These are phyloP conservation scores for Physeter macrocephalus DNA, from an alignment of 2,113 vertebrate genomes.

Conservation along the genomic window DNA sequence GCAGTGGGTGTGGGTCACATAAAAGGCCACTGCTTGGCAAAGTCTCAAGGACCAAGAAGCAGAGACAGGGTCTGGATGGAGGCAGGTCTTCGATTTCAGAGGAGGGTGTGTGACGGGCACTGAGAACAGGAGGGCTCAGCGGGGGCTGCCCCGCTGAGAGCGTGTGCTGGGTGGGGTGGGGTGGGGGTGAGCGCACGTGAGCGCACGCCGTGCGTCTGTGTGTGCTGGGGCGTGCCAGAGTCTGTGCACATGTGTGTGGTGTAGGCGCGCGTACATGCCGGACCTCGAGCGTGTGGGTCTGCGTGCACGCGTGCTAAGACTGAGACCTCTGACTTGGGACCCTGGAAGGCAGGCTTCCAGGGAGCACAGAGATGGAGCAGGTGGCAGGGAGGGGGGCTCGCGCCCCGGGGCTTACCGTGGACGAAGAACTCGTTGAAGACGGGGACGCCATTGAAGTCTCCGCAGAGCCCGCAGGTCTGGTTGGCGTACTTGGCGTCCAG, in stretches of 20 bases:
- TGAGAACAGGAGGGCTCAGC: rapidly evolving
- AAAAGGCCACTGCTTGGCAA: neutral
- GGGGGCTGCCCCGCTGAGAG: no score
- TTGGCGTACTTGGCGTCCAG: slow-evolving; percentile 86
- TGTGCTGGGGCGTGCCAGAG: rapidly evolving
- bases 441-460: slow-evolving; percentile 88
- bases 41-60: rapidly evolving
- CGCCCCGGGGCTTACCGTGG: slow-evolving; percentile 76
- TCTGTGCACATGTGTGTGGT: neutral
- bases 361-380: rapidly evolving
- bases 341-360: no score
- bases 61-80: neutral
- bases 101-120: rapidly evolving
- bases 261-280: no score
- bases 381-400: rapidly evolving
- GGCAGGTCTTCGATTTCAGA: neutral
- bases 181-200: neutral
- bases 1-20: neutral
- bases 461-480: slow-evolving; percentile 92
- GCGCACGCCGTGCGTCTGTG: rapidly evolving
- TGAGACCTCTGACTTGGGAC: neutral
- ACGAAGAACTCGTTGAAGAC: slow-evolving; percentile 82
- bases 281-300: neutral
- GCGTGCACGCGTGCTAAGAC: neutral
- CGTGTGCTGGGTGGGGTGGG: rapidly evolving